Evolutionary conservation across 2,888 invertebrate genomes (phyloP).

Genomic region (Koerneria pararmatus): DNA sequence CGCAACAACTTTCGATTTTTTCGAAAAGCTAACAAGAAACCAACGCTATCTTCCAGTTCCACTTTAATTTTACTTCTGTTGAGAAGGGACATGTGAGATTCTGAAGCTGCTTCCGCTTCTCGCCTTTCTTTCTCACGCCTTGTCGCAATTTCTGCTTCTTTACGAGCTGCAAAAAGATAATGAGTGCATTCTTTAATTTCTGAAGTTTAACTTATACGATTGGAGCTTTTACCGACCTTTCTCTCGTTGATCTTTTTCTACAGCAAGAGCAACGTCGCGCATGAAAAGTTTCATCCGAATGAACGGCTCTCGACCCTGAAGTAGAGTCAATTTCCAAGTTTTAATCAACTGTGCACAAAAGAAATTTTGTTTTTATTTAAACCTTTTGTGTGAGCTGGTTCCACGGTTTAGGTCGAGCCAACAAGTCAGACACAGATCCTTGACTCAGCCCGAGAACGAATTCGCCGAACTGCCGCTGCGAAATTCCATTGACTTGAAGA

Average conservation of each 20-base stretch:
- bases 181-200: background rate
- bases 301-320: slow-evolving; percentile 76
- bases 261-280: slow-evolving; percentile 38
- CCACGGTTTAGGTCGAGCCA: slow-evolving; percentile 97
- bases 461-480: slow-evolving; percentile 95
- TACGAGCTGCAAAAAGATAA: no score
- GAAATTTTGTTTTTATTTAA: background rate
- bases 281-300: slow-evolving; percentile 96
- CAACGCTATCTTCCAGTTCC: no score
- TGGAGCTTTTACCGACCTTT: background rate
- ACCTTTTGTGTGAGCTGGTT: slow-evolving; percentile 88
- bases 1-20: no score
- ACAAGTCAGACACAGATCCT: slow-evolving; percentile 91
- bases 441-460: slow-evolving; percentile 92
- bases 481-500: slow-evolving; percentile 68
- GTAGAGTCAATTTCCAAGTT: background rate
- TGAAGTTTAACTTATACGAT: background rate
- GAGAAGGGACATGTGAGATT: no score
- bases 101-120: no score
- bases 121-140: background rate
- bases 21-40: no score
- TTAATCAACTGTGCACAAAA: background rate
- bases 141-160: no score
- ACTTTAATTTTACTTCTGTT: no score
- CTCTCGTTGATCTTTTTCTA: slow-evolving; percentile 15